Evolutionary conservation across 92 coral and sea anemone species (phyloP).

Genomic region (Phymanthus crucifer): DNA sequence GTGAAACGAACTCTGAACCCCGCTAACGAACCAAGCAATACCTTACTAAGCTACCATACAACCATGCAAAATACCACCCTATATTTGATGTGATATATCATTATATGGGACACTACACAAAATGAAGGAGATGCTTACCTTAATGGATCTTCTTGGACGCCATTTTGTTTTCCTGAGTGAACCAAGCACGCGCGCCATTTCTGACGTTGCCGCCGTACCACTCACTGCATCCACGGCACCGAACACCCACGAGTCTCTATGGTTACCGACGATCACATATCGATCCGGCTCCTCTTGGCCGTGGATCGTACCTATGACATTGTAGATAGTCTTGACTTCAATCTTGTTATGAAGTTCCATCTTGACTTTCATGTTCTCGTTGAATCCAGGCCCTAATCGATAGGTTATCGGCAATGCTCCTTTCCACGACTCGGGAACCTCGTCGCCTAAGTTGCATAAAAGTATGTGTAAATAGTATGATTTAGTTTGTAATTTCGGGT

Average conservation of each 20-base stretch:
- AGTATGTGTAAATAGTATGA: neutral
- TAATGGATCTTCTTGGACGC: conserved; percentile 38
- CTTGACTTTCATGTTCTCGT: conserved; percentile 38
- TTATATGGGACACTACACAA: neutral
- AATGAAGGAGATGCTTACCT: conserved; percentile 2
- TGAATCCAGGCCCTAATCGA: conserved; percentile 54
- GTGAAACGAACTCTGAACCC: too few species aligned
- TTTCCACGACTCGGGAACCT: conserved; percentile 62
- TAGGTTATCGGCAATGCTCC: conserved; percentile 56
- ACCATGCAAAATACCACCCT: too few species aligned
- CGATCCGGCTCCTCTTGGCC: conserved; percentile 76
- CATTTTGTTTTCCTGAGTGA: conserved; percentile 43
- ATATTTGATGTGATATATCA: too few species aligned
- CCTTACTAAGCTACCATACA: too few species aligned
- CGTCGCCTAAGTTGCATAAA: conserved; percentile 24
- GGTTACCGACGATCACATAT: conserved; percentile 59
- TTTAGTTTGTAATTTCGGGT: too few species aligned
- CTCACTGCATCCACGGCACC: conserved; percentile 71
- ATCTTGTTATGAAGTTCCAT: conserved; percentile 54
- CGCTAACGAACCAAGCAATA: too few species aligned
- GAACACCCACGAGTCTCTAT: conserved; percentile 73
- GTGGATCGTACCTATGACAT: conserved; percentile 68
- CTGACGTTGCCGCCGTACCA: conserved; percentile 56
- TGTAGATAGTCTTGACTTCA: conserved; percentile 45
- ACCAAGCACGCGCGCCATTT: conserved; percentile 61